Conservation (phyloP, 2,888 invertebrate species). For the Sturmia bella region DNA sequence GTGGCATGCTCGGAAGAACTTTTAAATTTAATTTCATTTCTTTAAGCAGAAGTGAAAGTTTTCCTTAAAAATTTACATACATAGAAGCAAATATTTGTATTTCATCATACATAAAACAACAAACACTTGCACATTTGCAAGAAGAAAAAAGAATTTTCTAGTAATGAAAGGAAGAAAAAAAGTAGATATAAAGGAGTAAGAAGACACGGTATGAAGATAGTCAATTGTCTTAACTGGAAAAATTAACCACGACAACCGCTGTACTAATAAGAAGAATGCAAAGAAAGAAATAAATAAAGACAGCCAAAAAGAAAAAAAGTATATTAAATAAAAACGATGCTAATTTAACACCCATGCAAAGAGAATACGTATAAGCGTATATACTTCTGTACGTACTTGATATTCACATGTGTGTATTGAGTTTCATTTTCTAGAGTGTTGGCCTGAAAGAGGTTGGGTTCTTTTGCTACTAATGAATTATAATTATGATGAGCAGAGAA, state of each 20-base stretch:
- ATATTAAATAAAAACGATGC: constrained; percentile 57
- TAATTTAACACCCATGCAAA: constrained; percentile 69
- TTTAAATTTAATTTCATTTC: constrained; percentile 45
- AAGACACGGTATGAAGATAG: constrained; percentile 21
- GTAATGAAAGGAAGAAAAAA: not conserved
- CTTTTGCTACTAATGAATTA: constrained; percentile 67
- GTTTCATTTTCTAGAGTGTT: constrained; percentile 32
- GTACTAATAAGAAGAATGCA: constrained; percentile 65
- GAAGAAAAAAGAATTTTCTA: not conserved
- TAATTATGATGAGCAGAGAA: constrained; percentile 61
- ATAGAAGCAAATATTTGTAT: not conserved
- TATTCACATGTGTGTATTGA: constrained; percentile 43
- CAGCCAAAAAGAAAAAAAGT: constrained; percentile 14
- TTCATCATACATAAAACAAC: not conserved
- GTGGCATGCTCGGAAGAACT: constrained; percentile 48
- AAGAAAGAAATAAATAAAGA: constrained; percentile 33
- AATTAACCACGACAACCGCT: constrained; percentile 68
- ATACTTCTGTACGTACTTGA: constrained; percentile 1
- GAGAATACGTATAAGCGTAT: constrained; percentile 33
- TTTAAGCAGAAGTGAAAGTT: constrained; percentile 65
- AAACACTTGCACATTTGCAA: not conserved
- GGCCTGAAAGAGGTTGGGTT: constrained; percentile 44
- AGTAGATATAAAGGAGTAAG: constrained; percentile 1
- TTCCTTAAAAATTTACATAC: not conserved
- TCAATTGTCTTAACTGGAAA: constrained; percentile 50